Conservation (phyloP, 2,113 vertebrate genomes). For the Pelecanoides urinatrix region DNA sequence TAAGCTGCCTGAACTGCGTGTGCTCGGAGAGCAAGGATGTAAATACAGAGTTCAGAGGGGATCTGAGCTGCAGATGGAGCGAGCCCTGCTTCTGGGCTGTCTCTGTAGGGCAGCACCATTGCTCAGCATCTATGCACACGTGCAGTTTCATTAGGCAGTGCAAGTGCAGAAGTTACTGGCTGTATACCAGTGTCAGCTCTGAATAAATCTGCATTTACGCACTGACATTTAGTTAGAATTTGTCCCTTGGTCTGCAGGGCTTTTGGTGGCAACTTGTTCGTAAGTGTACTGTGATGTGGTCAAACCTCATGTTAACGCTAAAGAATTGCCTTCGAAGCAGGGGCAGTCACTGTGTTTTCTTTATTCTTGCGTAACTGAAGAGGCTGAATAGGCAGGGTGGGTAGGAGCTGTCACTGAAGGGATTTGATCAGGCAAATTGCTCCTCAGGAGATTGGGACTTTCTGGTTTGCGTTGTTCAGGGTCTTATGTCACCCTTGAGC, state of each 20-base stretch:
- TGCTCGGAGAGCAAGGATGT: neutral
- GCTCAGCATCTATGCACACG: rapidly evolving
- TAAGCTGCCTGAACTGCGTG: slow-evolving; percentile 48
- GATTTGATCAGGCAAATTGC: neutral
- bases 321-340: neutral
- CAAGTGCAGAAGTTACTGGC: neutral
- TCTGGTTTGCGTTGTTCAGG: neutral
- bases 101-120: neutral
- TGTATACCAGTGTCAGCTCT: neutral
- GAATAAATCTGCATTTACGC: neutral
- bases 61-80: neutral
- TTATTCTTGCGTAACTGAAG: neutral
- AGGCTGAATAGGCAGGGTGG: neutral
- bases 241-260: neutral
- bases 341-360: neutral
- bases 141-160: neutral
- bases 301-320: rapidly evolving
- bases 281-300: neutral
- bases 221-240: neutral
- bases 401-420: neutral
- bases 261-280: neutral
- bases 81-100: neutral
- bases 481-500: neutral
- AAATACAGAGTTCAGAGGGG: neutral
- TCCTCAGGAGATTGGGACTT: rapidly evolving